A percentile compares a stretch with the other conserved stretches of the same genome.
phyloP scores from a whole-genome alignment of 2,797 vertebrate genomes.

The Epinephelus malabaricus region DNA sequence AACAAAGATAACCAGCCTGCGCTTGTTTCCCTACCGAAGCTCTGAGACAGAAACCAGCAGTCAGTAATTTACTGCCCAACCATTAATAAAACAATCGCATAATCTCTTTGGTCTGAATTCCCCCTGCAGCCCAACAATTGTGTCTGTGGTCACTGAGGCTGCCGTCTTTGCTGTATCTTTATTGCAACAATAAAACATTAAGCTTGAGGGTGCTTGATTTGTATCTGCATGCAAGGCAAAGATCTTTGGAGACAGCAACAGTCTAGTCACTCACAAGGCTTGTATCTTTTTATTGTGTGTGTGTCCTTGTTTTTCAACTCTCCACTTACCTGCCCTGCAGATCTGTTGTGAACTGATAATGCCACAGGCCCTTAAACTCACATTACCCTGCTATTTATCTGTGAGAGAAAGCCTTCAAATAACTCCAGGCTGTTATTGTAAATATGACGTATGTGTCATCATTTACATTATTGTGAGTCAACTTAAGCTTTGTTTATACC shows the following conservation, averaged over 20 bases:
- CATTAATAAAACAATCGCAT: slow-evolving; percentile 44
- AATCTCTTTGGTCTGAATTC: slow-evolving; percentile 30
- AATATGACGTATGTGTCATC: too few species aligned
- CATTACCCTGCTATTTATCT: background rate
- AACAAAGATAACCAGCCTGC: background rate
- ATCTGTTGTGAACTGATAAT: background rate
- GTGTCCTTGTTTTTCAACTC: background rate
- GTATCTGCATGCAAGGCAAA: background rate
- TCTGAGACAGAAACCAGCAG: slow-evolving; percentile 38
- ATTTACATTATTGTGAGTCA: background rate
- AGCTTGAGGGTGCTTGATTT: slow-evolving; percentile 17
- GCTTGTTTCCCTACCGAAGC: background rate
- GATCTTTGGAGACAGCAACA: background rate
- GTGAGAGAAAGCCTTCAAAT: background rate
- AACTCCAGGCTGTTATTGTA: background rate
- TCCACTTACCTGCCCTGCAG: background rate
- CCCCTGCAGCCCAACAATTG: slow-evolving; percentile 1
- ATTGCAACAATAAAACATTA: slow-evolving; percentile 42
- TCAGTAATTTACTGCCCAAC: slow-evolving; percentile 33
- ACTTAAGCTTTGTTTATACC: background rate
- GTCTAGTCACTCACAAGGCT: background rate
- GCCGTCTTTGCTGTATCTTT: slow-evolving; percentile 39
- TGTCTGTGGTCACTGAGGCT: slow-evolving; percentile 12
- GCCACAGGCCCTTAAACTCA: background rate
- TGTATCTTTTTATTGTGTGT: background rate